These are phyloP conservation scores for Mesaphorura yosii DNA, from an alignment of 1,140 invertebrate species.

Conservation along the genomic window DNA sequence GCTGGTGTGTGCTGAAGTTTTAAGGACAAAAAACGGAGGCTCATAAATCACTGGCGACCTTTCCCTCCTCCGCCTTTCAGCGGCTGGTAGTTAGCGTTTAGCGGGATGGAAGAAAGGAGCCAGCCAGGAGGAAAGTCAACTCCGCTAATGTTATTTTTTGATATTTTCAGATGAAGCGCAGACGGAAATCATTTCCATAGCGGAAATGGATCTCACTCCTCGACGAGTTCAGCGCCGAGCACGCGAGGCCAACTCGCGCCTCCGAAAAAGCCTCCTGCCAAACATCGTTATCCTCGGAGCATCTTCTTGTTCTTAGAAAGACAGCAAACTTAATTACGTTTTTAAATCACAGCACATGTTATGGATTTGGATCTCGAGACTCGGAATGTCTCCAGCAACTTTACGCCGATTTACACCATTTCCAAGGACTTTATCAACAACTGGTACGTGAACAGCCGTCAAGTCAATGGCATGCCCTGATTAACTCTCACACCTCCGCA, in stretches of 20 bases:
- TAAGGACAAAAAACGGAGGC: constrained; percentile 10
- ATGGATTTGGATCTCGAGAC: constrained; percentile 1
- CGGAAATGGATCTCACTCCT: constrained; percentile 23
- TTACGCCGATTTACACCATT: constrained; percentile 50
- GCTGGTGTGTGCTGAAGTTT: too few relatives aligned
- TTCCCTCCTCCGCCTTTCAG: too few relatives aligned
- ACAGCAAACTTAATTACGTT: too few relatives aligned
- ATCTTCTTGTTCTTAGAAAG: too few relatives aligned
- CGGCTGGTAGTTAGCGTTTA: too few relatives aligned
- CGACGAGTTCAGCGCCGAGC: neutral
- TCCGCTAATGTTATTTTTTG: constrained; percentile 4
- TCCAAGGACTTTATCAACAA: constrained; percentile 53
- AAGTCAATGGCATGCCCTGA: neutral
- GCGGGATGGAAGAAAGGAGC: constrained; percentile 20
- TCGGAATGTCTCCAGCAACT: constrained; percentile 20
- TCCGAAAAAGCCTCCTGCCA: too few relatives aligned
- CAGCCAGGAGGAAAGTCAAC: constrained; percentile 21
- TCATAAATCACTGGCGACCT: constrained; percentile 29
- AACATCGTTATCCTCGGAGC: too few relatives aligned
- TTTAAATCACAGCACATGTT: neutral
- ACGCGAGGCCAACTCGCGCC: too few relatives aligned
- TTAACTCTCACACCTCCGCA: neutral
- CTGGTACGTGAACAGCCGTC: constrained; percentile 43
- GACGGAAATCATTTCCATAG: constrained; percentile 28
- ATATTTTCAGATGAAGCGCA: constrained; percentile 22